These are phyloP conservation scores for Tragulus kanchil DNA, from an alignment of 2,113 vertebrate species.

Conservation along the genomic window DNA sequence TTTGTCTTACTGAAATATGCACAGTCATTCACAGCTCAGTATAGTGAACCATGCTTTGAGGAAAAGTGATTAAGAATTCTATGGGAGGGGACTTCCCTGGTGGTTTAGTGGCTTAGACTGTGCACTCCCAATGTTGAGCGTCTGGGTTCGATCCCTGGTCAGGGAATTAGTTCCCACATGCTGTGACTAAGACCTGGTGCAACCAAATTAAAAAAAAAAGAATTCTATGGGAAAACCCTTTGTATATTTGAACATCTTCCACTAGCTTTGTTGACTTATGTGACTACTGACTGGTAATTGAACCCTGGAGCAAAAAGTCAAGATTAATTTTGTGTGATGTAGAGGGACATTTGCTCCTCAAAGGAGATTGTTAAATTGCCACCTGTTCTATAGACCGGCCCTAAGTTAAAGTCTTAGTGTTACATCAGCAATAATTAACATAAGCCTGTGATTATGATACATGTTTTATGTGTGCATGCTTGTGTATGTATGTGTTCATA, in stretches of 20 bases:
- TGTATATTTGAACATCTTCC: not conserved
- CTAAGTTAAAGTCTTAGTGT: not conserved
- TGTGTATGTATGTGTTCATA: not conserved
- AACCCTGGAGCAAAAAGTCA: not conserved
- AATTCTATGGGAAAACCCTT: slow-evolving; percentile 10
- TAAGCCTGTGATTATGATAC: not conserved
- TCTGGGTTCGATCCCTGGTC: no score
- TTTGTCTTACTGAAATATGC: not conserved
- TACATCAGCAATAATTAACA: not conserved
- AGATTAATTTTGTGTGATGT: not conserved
- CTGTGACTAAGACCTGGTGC: no score
- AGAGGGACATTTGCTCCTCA: not conserved
- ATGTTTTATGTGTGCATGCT: fast-evolving
- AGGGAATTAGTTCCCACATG: no score
- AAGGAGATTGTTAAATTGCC: not conserved
- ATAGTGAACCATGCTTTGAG: not conserved
- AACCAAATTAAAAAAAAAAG: not conserved
- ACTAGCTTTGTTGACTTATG: not conserved
- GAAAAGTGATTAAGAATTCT: slow-evolving; percentile 8
- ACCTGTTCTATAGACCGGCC: not conserved
- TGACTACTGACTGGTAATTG: not conserved
- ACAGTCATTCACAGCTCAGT: not conserved
- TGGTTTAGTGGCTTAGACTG: no score
- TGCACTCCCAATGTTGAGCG: no score
- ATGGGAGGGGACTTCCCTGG: not conserved